Percentiles rank a stretch among this genome's conserved stretches.
Conservation (phyloP, 2,113 vertebrate species). For the Edolisoma coerulescens region DNA sequence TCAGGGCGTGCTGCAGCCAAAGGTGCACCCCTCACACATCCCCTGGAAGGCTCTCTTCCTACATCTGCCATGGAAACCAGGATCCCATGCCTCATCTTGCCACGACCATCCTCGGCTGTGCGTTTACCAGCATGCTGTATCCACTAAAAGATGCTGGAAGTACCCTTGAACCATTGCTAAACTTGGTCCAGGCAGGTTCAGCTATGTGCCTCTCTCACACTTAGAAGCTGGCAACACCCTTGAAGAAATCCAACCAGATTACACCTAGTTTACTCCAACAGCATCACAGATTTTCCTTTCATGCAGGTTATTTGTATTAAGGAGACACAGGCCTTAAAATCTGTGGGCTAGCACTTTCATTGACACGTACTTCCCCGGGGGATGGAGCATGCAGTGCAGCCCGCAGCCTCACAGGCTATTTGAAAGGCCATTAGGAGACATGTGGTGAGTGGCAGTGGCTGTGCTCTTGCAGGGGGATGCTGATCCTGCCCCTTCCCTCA, state of each 20-base stretch:
- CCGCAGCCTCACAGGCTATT: neutral
- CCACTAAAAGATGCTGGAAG: neutral
- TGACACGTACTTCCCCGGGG: fast-evolving
- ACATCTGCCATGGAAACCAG: neutral
- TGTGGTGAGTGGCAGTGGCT: neutral
- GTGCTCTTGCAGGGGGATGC: neutral
- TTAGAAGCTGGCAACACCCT: neutral
- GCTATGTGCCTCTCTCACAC: neutral
- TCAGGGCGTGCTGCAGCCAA: fast-evolving
- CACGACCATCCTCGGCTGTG: neutral
- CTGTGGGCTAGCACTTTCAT: neutral
- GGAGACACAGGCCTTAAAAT: neutral
- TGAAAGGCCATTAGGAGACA: neutral
- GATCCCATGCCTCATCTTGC: neutral
- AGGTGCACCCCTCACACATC: neutral
- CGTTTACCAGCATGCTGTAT: neutral
- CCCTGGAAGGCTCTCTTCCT: neutral
- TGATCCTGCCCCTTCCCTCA: neutral
- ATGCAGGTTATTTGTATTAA: neutral
- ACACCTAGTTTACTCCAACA: neutral
- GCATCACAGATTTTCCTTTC: neutral
- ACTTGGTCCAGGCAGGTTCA: neutral
- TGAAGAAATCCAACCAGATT: neutral
- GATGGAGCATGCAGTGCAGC: neutral
- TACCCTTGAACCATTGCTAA: neutral